Evolutionary conservation across 2,797 vertebrate species (phyloP).

Genomic region (Clarias pachynema): DNA sequence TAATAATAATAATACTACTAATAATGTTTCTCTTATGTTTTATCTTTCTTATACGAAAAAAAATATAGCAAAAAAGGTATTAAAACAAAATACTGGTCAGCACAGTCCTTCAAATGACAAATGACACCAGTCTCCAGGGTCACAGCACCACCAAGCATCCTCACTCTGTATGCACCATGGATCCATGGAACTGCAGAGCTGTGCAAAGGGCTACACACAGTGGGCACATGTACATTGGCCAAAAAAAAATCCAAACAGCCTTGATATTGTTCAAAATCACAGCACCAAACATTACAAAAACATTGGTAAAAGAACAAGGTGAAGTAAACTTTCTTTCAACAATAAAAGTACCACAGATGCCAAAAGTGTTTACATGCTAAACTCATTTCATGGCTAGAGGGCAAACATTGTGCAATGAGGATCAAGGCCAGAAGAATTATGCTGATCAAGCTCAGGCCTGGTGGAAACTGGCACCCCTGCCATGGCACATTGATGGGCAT

Average conservation of each 20-base stretch:
- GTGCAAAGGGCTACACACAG: neutral
- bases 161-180: neutral
- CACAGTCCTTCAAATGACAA: neutral
- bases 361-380: neutral
- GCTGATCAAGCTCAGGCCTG: slow-evolving; percentile 2
- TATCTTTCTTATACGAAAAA: neutral
- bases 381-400: neutral
- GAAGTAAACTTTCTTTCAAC: neutral
- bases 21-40: neutral
- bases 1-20: neutral
- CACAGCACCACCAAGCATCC: neutral
- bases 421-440: neutral
- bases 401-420: neutral
- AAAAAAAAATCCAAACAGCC: neutral
- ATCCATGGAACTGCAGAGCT: neutral
- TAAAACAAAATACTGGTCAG: neutral
- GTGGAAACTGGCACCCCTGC: neutral
- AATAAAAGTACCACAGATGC: neutral
- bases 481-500: neutral
- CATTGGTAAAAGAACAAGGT: neutral
- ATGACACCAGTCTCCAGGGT: neutral
- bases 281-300: neutral
- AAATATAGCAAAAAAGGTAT: neutral
- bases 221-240: neutral
- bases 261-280: neutral